Evolutionary conservation across 2,113 vertebrate genomes (phyloP), one percentile per base, ranked within the genome.

Genomic region (Tetrao urogallus): DNA sequence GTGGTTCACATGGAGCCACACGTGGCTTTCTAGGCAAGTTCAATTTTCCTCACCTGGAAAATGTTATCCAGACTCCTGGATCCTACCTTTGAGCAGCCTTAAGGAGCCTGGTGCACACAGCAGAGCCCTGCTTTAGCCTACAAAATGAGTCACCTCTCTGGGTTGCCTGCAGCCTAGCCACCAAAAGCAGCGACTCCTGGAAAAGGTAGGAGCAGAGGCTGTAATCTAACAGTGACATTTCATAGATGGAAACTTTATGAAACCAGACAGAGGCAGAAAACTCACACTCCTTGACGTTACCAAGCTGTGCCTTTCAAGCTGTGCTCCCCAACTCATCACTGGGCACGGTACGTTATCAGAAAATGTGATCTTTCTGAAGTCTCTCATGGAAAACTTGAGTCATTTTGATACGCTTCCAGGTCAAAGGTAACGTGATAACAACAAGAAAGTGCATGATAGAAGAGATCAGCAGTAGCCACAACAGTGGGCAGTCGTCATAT

Each of bases 311-410:
- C 4, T 7, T 69, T n/a, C n/a, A n/a, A n/a, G n/a, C n/a, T n/a
- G n/a, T 69, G 63, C 54, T 63, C 50, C 38, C 34, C 61, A 42
- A 8, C 34, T 10, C 8, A 25, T 25, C 32, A 36, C 8, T 17
- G 4, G 30, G 27, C 64, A 24, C 0, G 1, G 58, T 1, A 0
- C 6, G 2, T 10, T 8, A 5, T 4, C 47, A 14, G 34, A 42
- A 2, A 77, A 42, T 19, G 57, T 60, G 66, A 95, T 52, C 72
- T 85, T 85, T 61, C n/a, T 36, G 0, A 11, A 10, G 24, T 19
- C 30, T 66, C 65, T 78, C 13, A 12, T 7, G 93, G 95, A 63
- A 92, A 95, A 80, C 43, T 54, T 89, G 84, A 94, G 81, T 95
- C 88, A 91, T 43, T 6, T 1, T 4, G 27, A 28, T 63, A 65